Base-by-base conservation (phyloP, 2,113 vertebrate genomes). In the Lycaon pictus region DNA sequence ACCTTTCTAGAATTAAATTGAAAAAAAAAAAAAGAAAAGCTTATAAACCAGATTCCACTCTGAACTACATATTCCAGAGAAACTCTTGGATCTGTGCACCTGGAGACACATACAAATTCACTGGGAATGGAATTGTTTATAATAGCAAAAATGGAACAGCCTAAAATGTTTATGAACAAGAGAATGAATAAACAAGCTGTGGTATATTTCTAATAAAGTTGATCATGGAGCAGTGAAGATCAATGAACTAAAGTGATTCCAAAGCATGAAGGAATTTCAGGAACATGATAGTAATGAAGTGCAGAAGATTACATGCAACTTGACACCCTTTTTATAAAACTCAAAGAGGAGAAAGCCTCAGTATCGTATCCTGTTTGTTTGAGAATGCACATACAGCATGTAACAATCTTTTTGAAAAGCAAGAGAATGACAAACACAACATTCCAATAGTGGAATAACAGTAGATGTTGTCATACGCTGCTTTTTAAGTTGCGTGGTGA, bases 1-100 rank as follows among this genome's bases (percentile, higher is more conserved):
- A 17, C 7, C 8, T 88, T 20, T 55, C 17, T 48, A 48, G 67
- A 89, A 77, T 95, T 96, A 53, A 96, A 63, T 12, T 48, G 37
- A 8, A 72, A 87, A 67, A 29, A 27, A 43, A 15, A 43, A 48
- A 74, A 48, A 51, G 29, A 71, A n/a, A 69, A 72, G 29, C 19
- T 65, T 90, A 35, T 60, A 60, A 82, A n/a, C 11, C 87, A 93
- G 67, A 95, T 83, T 93, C 27, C 32, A 85, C 22, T 65, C 74
- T 51, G 60, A 82, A 35, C 87, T 80, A 90, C 13, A 77, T 37
- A 56, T 7, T 43, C 32, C 51, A 43, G 63, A 96, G 85, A 88
- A 95, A 81, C 27, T 60, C 72, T 60, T 84, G 16, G 55, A 43
- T 43, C 13, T 0, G 0, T n/a, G 9, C 56, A 56, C 55, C 58